Conservation (phyloP, 2,888 invertebrate genomes). For the Chrysopilus asiliformis region DNA sequence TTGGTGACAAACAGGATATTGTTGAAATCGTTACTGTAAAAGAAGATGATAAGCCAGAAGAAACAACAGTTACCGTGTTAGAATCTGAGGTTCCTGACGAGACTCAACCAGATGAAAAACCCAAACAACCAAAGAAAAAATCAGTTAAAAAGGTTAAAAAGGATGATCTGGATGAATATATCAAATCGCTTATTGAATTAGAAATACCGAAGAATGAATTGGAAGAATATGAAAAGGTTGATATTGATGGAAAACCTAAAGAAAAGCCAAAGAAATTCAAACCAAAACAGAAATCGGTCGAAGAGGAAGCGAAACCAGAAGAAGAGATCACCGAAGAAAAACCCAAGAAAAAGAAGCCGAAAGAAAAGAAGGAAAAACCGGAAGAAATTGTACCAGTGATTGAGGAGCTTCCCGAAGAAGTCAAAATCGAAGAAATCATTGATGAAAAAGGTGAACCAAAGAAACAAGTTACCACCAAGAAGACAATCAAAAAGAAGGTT, state of each 20-base stretch:
- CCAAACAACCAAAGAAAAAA: conserved; percentile 27
- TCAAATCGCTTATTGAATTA: conserved; percentile 29
- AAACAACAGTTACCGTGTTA: conserved; percentile 31
- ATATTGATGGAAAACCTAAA: background rate
- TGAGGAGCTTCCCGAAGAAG: conserved; percentile 5
- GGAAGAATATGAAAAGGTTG: conserved; percentile 27
- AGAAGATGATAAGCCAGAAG: conserved; percentile 30
- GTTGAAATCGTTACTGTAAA: conserved; percentile 33
- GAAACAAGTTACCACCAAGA: conserved; percentile 28
- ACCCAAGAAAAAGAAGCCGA: conserved; percentile 14
- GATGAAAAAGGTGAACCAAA: conserved; percentile 28
- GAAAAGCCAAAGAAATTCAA: conserved; percentile 24
- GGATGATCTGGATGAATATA: conserved; percentile 24
- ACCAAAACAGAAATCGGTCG: conserved; percentile 9
- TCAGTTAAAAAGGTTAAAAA: conserved; percentile 25
- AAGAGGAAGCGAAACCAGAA: conserved; percentile 19
- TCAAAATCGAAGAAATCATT: conserved; percentile 22
- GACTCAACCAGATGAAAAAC: conserved; percentile 11
- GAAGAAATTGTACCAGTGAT: conserved; percentile 15
- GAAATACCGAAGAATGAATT: conserved; percentile 29
- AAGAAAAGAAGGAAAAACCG: conserved; percentile 15
- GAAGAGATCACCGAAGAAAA: conserved; percentile 23
- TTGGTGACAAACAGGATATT: conserved; percentile 32
- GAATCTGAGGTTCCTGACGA: conserved; percentile 18
- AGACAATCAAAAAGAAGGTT: conserved; percentile 24